Percentiles rank a stretch among this genome's conserved stretches.
Evolutionary conservation across 2,888 invertebrate genomes (phyloP).

Genomic region (Trissoscelio sp.): DNA sequence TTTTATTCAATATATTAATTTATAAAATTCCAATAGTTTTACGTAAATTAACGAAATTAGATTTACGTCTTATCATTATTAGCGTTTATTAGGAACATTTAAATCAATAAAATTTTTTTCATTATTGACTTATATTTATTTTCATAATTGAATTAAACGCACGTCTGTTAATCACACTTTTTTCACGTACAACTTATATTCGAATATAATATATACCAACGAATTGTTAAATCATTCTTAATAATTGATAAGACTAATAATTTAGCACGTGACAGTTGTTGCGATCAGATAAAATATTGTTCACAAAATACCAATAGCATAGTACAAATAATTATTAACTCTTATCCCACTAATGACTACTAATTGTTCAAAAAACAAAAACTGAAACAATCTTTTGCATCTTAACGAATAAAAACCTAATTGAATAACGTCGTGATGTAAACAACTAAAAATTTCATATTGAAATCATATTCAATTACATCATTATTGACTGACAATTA

Average conservation of each 20-base stretch:
- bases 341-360: conserved; percentile 27
- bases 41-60: conserved; percentile 14
- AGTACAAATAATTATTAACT: conserved; percentile 56
- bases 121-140: not conserved
- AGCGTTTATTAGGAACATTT: too few relatives aligned
- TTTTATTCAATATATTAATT: conserved; percentile 40
- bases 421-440: conserved; percentile 48
- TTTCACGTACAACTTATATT: not conserved
- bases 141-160: conserved; percentile 14
- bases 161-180: not conserved
- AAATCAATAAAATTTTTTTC: conserved; percentile 1
- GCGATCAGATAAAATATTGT: conserved; percentile 44
- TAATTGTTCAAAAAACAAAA: conserved; percentile 34
- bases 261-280: conserved; percentile 14
- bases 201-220: not conserved
- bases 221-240: conserved; percentile 14
- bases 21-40: conserved; percentile 30
- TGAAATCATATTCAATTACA: conserved; percentile 49
- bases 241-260: conserved; percentile 42
- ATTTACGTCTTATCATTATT: conserved; percentile 22
- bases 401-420: conserved; percentile 39
- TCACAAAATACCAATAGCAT: conserved; percentile 23
- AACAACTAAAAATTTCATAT: conserved; percentile 57
- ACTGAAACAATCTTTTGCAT: conserved; percentile 14
- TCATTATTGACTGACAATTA: conserved; percentile 51